Conservation (phyloP, 2,888 invertebrate species). For the Zootermopsis nevadensis region DNA sequence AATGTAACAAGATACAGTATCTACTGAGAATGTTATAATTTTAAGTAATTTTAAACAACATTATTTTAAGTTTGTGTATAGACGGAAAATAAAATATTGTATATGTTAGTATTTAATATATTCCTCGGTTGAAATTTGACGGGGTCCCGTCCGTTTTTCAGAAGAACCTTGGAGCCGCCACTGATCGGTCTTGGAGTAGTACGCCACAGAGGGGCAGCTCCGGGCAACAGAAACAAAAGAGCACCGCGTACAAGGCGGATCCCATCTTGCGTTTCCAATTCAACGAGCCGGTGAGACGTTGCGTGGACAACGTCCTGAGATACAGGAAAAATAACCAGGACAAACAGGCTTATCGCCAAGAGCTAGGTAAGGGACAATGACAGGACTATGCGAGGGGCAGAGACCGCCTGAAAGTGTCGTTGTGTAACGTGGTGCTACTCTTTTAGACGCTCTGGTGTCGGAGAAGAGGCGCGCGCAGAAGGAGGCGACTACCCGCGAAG, state of each 20-base stretch:
- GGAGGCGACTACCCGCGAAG: slow-evolving; percentile 64
- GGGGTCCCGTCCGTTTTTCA: not conserved
- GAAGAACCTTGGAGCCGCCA: slow-evolving; percentile 29
- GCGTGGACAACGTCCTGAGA: slow-evolving; percentile 77
- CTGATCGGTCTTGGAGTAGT: slow-evolving; percentile 58
- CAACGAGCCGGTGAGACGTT: slow-evolving; percentile 70
- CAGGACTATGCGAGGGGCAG: too few species aligned
- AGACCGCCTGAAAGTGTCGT: not conserved
- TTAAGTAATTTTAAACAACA: too few species aligned
- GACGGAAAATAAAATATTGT: too few species aligned
- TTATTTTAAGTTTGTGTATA: too few species aligned
- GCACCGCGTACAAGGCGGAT: slow-evolving; percentile 66
- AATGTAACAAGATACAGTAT: too few species aligned
- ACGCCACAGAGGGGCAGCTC: slow-evolving; percentile 61
- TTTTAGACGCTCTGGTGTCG: slow-evolving; percentile 70
- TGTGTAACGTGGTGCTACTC: not conserved
- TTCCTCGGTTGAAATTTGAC: too few species aligned
- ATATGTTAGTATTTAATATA: too few species aligned
- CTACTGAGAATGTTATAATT: too few species aligned
- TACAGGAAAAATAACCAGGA: slow-evolving; percentile 71
- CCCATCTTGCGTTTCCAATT: slow-evolving; percentile 73
- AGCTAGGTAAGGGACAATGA: slow-evolving; percentile 66
- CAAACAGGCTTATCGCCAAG: slow-evolving; percentile 69
- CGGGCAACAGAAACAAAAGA: slow-evolving; percentile 56
- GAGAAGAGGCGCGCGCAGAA: slow-evolving; percentile 67